phyloP scores from a whole-genome alignment of 2,113 vertebrate genomes.

The Recurvirostra avosetta region DNA sequence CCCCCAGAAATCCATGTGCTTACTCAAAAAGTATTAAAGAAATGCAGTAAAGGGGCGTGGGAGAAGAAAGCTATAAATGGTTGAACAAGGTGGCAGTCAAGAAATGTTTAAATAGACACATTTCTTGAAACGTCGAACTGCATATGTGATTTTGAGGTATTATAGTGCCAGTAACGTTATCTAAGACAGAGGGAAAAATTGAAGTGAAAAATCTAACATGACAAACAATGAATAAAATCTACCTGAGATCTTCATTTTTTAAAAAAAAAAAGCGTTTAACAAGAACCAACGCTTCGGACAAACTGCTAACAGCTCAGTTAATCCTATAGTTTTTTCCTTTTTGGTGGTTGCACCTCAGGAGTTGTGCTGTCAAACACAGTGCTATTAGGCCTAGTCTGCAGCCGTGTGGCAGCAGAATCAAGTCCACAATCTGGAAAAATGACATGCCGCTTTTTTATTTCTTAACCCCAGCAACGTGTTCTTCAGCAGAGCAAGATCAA shows the following conservation, averaged over 20 bases:
- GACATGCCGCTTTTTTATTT: not conserved
- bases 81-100: not conserved
- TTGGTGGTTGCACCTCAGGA: not conserved
- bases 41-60: not conserved
- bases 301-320: not conserved
- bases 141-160: not conserved
- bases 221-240: not conserved
- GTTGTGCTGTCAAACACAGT: not conserved
- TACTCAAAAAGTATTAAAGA: not conserved
- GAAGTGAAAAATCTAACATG: not conserved
- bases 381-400: not conserved
- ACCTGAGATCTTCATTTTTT: not conserved
- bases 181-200: not conserved
- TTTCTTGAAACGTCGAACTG: not conserved
- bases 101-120: not conserved
- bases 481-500: not conserved
- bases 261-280: not conserved
- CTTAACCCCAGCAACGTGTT: not conserved
- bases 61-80: not conserved
- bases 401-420: not conserved
- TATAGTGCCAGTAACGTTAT: not conserved
- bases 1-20: not conserved
- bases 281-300: not conserved
- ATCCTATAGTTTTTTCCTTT: not conserved
- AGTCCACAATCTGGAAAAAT: not conserved